Evolutionary conservation across 2,113 vertebrate species (phyloP), one percentile per base, ranked within the genome.

Genomic region (Lampris incognitus): DNA sequence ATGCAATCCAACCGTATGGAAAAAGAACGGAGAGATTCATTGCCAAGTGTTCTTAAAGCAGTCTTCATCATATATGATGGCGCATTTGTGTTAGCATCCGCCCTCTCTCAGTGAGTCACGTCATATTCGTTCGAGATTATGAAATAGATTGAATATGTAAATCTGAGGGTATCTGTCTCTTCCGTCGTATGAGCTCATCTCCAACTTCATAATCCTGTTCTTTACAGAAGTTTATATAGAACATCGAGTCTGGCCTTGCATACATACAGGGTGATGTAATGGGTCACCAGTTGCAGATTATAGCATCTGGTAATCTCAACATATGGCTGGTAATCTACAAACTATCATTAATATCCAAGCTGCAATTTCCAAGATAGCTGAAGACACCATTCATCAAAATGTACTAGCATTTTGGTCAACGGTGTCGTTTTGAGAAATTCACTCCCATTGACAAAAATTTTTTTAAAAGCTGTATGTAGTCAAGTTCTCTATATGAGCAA

Each of bases 161-260:
- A 51, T 72, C 82, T 76, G 61, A 66, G 73, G 74, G 72, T 76
- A 79, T 69, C 75, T 44, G 62, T 84, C 89, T 91, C 88, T 91
- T 89, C 85, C 82, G 87, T 90, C 84, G 74, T 77, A 88, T 88
- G 85, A 89, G 75, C 81, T 91, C 86, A 86, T 78, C 78, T 84
- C 75, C 84, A 83, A 89, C 77, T 90, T 88, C 86, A 78, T 89
- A 91, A 92, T 92, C 90, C 89, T 72, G 79, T 81, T 89, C 75
- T 88, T 86, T 78, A 76, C 78, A 24, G 24, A 24, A 24, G 77
- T 72, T 62, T 59, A 75, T 73, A 73, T 60, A 73, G 70, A 85
- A 68, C 83, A 68, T 54, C 1, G 6, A 68, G 67, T 76, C 76
- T 71, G 58, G 74, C 78, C 4, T 40, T 6, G 4, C 41, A 51